These are phyloP conservation scores for Notospermus geniculatus DNA, from an alignment of 1,140 invertebrate genomes.

Conservation along the genomic window DNA sequence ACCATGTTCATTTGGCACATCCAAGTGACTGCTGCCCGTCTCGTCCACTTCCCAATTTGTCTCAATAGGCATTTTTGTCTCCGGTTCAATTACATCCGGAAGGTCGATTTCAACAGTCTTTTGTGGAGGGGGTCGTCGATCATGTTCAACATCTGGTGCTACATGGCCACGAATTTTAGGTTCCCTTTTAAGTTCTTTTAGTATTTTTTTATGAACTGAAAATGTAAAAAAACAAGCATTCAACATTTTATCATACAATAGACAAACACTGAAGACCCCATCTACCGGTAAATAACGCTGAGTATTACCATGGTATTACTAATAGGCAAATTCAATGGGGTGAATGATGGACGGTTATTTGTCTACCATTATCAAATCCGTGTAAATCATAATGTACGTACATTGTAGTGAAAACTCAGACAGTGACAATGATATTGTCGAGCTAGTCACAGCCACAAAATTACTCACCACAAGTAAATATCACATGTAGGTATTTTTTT, in stretches of 20 bases:
- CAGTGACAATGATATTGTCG: background rate
- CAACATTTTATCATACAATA: too few species aligned
- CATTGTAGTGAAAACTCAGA: background rate
- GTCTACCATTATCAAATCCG: background rate
- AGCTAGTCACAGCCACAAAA: background rate
- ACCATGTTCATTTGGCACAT: background rate
- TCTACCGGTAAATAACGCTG: background rate
- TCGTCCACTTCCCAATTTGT: background rate
- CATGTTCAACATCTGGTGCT: background rate
- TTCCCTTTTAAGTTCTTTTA: slow-evolving; percentile 72
- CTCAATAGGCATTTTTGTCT: background rate
- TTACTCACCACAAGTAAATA: slow-evolving; percentile 89
- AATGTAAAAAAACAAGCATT: slow-evolving; percentile 21
- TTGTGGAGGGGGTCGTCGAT: background rate
- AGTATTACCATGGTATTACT: background rate
- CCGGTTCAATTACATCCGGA: background rate
- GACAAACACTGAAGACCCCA: too few species aligned
- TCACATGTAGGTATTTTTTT: slow-evolving; percentile 85
- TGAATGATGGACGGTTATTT: background rate
- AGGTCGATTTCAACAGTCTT: background rate
- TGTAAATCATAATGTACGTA: background rate
- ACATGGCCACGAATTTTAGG: slow-evolving; percentile 15
- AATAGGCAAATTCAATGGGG: background rate
- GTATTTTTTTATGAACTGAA: slow-evolving; percentile 77
- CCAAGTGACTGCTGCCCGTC: too few species aligned